Evolutionary conservation across 2,113 vertebrate genomes (phyloP), one percentile per base, ranked within the genome.

Genomic region (Prunella himalayana): DNA sequence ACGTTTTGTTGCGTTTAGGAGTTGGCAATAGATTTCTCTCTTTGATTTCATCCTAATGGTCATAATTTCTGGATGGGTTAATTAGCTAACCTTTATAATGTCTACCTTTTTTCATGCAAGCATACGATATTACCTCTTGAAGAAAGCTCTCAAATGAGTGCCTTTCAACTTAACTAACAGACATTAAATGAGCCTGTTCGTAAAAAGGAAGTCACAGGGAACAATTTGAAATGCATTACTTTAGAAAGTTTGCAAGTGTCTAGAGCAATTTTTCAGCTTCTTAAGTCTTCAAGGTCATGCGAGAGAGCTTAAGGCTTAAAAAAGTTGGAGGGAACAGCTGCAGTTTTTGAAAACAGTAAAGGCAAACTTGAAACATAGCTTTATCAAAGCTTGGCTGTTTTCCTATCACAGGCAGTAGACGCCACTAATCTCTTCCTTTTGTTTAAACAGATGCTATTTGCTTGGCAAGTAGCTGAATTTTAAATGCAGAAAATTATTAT

Each of bases 391-490:
- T 83, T 92, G 44, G 39, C 56, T 91, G 33, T 79, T 95, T 80
- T 94, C 56, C 56, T 63, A 41, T 87, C 71, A 81, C 69, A 86
- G 86, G 41, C 19, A 73, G 51, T 86, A 89, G 75, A 89, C 24
- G 0, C 45, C 65, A 87, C 78, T 96, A 96, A 95, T 95, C 60
- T 82, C 88, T 93, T 95, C 23, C 14, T 96, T 87, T 79, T 92
- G 70, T 95, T 96, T 95, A 88, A 95, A 92, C 86, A 96, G 77
- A 92, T 93, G 85, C 44, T 83, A 78, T 57, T 94, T 82, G 44
- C 69, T 79, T 75, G 82, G 64, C 45, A 77, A 90, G 83, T 53
- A 76, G 30, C 56, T 95, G 84, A 95, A 96, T 91, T 94, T 92
- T 88, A 77, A 79, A 61, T 23, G 31, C 39, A 31, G 37, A 51